Conservation (phyloP, 1,140 invertebrate genomes). For the Berghia stephanieae region DNA sequence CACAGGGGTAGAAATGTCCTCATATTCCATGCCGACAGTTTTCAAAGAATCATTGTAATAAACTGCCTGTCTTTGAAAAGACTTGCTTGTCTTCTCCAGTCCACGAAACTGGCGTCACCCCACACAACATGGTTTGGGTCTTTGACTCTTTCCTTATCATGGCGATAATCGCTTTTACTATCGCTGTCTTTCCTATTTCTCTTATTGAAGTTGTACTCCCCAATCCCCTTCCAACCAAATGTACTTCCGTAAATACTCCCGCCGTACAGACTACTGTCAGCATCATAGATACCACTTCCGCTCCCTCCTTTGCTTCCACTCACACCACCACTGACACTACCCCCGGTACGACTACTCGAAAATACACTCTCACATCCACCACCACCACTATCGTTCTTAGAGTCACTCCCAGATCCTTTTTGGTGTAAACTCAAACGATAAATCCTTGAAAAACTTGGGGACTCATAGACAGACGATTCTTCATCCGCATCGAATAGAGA, state of each 20-base stretch:
- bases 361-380: neutral
- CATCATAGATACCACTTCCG: neutral
- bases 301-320: neutral
- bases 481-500: neutral
- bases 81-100: constrained; percentile 18
- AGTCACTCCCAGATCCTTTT: neutral
- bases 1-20: no score
- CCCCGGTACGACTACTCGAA: neutral
- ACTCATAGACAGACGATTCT: no score
- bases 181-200: no score
- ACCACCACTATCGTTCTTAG: neutral
- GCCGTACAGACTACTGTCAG: neutral
- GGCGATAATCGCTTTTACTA: no score
- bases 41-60: constrained; percentile 21
- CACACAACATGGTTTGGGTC: neutral
- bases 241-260: neutral
- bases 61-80: neutral
- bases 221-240: neutral
- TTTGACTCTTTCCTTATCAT: no score
- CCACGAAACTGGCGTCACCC: neutral
- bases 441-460: no score
- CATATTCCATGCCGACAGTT: no score
- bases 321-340: neutral
- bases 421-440: neutral
- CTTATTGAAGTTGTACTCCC: no score